These are phyloP conservation scores for Neodontobutis hainanensis DNA, from an alignment of 2,113 vertebrate genomes.

Conservation along the genomic window DNA sequence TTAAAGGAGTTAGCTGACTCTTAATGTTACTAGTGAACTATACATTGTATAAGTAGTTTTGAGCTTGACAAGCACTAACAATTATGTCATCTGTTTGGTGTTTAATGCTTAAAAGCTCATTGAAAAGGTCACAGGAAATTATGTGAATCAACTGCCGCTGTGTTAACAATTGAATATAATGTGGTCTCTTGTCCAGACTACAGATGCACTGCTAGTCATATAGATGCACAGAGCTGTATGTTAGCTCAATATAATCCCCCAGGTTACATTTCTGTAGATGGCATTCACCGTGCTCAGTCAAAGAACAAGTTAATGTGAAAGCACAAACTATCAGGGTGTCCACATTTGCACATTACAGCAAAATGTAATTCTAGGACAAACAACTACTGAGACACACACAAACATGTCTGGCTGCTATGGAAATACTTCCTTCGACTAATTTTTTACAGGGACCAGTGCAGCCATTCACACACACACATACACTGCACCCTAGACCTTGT, in stretches of 20 bases:
- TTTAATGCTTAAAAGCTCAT: slow-evolving; percentile 11
- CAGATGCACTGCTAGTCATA: slow-evolving; percentile 15
- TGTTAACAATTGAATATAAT: slow-evolving; percentile 10
- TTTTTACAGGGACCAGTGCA: slow-evolving; percentile 63
- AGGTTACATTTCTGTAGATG: slow-evolving; percentile 40
- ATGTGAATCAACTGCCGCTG: slow-evolving; percentile 4
- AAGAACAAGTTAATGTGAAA: slow-evolving; percentile 56
- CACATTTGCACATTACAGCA: slow-evolving; percentile 64
- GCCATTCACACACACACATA: slow-evolving; percentile 47
- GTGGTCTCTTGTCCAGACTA: slow-evolving; percentile 20
- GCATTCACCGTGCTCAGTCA: slow-evolving; percentile 29
- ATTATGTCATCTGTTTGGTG: slow-evolving; percentile 4
- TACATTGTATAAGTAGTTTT: slow-evolving; percentile 3
- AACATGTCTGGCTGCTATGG: slow-evolving; percentile 54
- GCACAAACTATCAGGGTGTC: slow-evolving; percentile 69
- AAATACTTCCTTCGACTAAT: slow-evolving; percentile 25
- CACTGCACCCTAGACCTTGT: slow-evolving; percentile 27
- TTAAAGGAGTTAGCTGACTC: slow-evolving; percentile 27
- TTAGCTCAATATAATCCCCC: slow-evolving; percentile 16
- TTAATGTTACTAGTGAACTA: slow-evolving; percentile 17
- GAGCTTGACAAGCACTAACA: slow-evolving; percentile 1
- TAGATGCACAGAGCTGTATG: slow-evolving; percentile 26
- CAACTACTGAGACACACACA: slow-evolving; percentile 65
- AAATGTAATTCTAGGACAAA: slow-evolving; percentile 41
- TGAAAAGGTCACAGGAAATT: slow-evolving; percentile 19